Base-by-base conservation (phyloP, 2,797 vertebrate species). In the Protonibea diacanthus region DNA sequence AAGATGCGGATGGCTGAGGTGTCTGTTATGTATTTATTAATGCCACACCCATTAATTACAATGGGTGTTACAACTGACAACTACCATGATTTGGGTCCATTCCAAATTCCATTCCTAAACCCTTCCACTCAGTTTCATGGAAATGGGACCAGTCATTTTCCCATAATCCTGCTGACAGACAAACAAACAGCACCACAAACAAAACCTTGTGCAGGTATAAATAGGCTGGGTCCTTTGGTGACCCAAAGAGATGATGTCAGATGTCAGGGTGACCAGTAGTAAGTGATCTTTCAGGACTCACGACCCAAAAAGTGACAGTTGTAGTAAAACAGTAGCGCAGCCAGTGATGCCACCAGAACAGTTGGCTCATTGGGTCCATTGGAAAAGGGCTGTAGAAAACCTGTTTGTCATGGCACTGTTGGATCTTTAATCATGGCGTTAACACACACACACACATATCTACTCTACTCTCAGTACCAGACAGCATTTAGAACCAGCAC, bases 391-490 rank as follows among this genome's bases (percentile, higher is more conserved):
- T 59, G 52, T 72, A 76, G 76, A 76, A 86, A 71, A 82, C 27
- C 17, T 51, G 59, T 74, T 48, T 13, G 70, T 74, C 53, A 44
- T 17, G 76, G 84, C 80, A 87, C 80, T 75, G 77, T 68, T 60
- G 84, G 83, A 81, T 82, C 69, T 61, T 81, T 53, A 77, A 64
- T 74, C 69, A 66, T 67, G 69, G 72, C 61, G 71, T 70, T 71
- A 49, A 52, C 25, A 49, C 52, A 82, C 25, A 64, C 75, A 81
- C 75, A 80, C 62, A 70, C 8, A 17, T 3, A 25, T 81, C 71
- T 78, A 42, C 42, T 65, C 57, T 71, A 56, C 53, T 55, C 15
- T 72, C 51, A 65, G 73, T 21, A 82, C 73, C 6, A n/a, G 44
- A 83, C 55, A 48, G 69, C 60, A 59, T 48, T 49, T 45, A 60